Conservation (phyloP, 1,140 invertebrate genomes). For the Centruroides vittatus region DNA sequence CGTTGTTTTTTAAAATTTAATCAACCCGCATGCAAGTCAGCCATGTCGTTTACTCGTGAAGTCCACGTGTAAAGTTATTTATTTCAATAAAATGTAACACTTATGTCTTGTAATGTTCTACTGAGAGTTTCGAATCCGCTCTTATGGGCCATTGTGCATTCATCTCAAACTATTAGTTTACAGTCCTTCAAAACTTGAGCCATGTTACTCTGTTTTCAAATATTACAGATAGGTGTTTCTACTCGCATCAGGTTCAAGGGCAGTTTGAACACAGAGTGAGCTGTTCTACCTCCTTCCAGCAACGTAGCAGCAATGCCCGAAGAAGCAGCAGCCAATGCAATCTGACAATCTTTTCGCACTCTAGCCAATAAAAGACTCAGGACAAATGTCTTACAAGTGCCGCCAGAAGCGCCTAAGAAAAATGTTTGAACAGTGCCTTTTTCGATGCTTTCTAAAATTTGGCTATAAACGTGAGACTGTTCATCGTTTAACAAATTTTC, state of each 20-base stretch:
- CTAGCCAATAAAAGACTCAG: neutral
- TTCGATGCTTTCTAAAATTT: too few relatives aligned
- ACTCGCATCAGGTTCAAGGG: conserved; percentile 18
- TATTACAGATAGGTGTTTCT: conserved; percentile 18
- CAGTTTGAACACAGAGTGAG: conserved; percentile 36
- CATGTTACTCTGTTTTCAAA: conserved; percentile 17
- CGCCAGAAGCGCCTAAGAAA: too few relatives aligned
- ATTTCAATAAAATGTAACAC: too few relatives aligned
- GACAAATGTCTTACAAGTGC: neutral
- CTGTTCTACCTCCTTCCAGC: conserved; percentile 34
- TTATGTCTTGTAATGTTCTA: neutral
- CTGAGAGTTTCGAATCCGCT: conserved; percentile 13
- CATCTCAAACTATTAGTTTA: conserved; percentile 29
- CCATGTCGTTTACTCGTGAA: too few relatives aligned
- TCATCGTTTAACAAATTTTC: too few relatives aligned
- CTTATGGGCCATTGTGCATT: conserved; percentile 27
- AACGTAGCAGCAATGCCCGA: conserved; percentile 27
- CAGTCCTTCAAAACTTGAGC: conserved; percentile 20
- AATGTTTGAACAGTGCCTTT: too few relatives aligned
- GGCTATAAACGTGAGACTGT: too few relatives aligned
- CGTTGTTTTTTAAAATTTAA: too few relatives aligned
- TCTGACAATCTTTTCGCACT: neutral
- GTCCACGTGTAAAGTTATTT: too few relatives aligned
- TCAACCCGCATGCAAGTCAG: too few relatives aligned
- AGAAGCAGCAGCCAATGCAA: neutral